Percentiles rank a stretch among this genome's conserved stretches.
Evolutionary conservation across 2,113 vertebrate genomes (phyloP).

Genomic region (Brachyhypopomus occidentalis): DNA sequence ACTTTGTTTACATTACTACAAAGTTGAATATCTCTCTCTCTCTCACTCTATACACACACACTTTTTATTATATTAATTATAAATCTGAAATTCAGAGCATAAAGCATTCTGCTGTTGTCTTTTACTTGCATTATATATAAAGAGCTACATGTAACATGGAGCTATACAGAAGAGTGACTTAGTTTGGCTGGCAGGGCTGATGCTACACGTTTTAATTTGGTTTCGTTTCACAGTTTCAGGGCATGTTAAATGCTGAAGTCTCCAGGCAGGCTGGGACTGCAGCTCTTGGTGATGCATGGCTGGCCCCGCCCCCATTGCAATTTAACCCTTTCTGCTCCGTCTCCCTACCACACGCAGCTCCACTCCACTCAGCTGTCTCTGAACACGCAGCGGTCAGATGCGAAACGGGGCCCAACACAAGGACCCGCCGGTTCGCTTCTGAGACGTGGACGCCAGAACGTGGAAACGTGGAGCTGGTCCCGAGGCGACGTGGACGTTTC

Average conservation of each 20-base stretch:
- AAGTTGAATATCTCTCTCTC: too few relatives aligned
- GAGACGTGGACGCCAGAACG: too few relatives aligned
- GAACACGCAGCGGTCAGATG: conserved; percentile 40
- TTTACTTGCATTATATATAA: too few relatives aligned
- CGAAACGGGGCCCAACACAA: background rate
- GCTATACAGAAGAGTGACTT: background rate
- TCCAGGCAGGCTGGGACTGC: background rate
- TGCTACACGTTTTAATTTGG: background rate
- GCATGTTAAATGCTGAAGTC: background rate
- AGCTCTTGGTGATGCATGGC: conserved; percentile 31
- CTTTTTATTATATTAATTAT: too few relatives aligned
- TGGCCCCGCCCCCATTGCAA: conserved; percentile 10
- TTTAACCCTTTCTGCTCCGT: conserved; percentile 19
- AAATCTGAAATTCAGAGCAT: too few relatives aligned
- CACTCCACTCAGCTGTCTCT: conserved; percentile 48
- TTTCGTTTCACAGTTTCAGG: background rate
- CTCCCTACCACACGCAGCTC: conserved; percentile 41
- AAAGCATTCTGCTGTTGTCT: too few relatives aligned
- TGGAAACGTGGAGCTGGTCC: conserved; percentile 13
- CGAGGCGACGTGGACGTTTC: background rate
- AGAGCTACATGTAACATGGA: too few relatives aligned
- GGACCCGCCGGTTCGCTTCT: too few relatives aligned
- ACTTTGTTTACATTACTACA: too few relatives aligned
- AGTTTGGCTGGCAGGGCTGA: background rate
- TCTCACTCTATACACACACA: too few relatives aligned